These are phyloP conservation scores for Pyrgilauda ruficollis DNA, from an alignment of 2,113 vertebrate species.

Conservation along the genomic window DNA sequence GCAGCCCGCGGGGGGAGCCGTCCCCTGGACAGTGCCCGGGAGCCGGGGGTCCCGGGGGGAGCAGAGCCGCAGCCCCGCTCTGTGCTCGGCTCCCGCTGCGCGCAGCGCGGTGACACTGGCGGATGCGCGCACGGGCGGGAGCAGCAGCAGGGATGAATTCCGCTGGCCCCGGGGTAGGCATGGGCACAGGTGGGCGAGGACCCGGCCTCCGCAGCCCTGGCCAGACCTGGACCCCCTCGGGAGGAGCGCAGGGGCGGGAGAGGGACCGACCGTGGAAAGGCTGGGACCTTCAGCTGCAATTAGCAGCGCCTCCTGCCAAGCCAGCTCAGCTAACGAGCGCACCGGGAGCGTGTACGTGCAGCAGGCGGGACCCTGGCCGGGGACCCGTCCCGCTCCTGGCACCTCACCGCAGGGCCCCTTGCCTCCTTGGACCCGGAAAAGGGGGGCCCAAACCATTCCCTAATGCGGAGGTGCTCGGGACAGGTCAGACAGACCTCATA, in stretches of 20 bases:
- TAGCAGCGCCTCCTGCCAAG: neutral
- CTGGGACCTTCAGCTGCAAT: neutral
- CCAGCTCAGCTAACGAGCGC: neutral
- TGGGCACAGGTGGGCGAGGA: neutral
- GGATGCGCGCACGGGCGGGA: neutral
- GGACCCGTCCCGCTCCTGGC: neutral
- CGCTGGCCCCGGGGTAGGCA: neutral
- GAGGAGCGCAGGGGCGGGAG: neutral
- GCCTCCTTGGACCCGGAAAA: neutral
- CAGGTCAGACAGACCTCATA: accelerated
- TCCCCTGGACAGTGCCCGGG: neutral
- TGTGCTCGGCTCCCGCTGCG: neutral
- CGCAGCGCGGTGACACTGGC: accelerated
- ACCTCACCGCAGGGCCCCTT: accelerated
- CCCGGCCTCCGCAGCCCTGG: neutral
- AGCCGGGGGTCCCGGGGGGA: accelerated
- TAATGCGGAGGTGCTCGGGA: neutral
- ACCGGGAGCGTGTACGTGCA: neutral
- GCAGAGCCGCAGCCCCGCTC: neutral
- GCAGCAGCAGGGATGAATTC: neutral
- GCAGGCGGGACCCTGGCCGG: accelerated
- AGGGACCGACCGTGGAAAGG: neutral
- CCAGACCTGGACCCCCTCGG: neutral
- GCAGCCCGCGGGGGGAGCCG: too few relatives aligned
- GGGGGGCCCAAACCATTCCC: accelerated